These are phyloP conservation scores for Euborellia annulipes DNA, from an alignment of 1,140 invertebrate species.

Conservation along the genomic window DNA sequence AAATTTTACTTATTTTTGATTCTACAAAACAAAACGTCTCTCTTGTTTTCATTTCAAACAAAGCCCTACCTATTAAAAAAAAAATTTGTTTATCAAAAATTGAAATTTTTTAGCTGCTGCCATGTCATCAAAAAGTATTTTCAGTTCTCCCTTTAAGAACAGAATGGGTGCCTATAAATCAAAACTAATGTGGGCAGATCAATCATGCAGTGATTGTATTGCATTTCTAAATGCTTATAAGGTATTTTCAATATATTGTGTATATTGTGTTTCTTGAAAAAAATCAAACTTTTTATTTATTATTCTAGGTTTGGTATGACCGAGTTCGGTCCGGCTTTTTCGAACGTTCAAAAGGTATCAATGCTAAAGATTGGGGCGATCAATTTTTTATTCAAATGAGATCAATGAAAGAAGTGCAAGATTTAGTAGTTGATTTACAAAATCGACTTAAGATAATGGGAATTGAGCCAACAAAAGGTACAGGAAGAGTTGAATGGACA, in stretches of 20 bases:
- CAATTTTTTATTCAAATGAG: constrained; percentile 55
- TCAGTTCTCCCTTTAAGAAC: constrained; percentile 53
- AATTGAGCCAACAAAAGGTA: constrained; percentile 28
- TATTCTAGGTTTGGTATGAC: constrained; percentile 26
- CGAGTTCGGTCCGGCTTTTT: constrained; percentile 23
- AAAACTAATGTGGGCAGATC: constrained; percentile 64
- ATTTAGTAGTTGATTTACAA: constrained; percentile 52
- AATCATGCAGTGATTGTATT: constrained; percentile 70
- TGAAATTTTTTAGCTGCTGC: constrained; percentile 52
- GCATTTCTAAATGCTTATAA: constrained; percentile 66
- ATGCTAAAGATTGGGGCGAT: constrained; percentile 52
- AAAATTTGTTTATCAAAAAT: no score
- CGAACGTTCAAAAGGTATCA: constrained; percentile 15
- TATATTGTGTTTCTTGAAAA: constrained; percentile 4
- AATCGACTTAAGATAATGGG: constrained; percentile 36
- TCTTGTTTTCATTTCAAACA: no score
- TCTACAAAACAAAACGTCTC: no score
- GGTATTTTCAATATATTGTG: constrained; percentile 27
- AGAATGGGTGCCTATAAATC: constrained; percentile 55
- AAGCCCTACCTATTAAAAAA: no score
- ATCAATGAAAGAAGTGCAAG: constrained; percentile 51
- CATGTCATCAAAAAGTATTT: constrained; percentile 66
- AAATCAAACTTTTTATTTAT: neutral
- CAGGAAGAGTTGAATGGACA: constrained; percentile 25
- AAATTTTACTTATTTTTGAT: no score